Evolutionary conservation across 2,888 invertebrate genomes (phyloP).

Genomic region (Schizaphis graminum): DNA sequence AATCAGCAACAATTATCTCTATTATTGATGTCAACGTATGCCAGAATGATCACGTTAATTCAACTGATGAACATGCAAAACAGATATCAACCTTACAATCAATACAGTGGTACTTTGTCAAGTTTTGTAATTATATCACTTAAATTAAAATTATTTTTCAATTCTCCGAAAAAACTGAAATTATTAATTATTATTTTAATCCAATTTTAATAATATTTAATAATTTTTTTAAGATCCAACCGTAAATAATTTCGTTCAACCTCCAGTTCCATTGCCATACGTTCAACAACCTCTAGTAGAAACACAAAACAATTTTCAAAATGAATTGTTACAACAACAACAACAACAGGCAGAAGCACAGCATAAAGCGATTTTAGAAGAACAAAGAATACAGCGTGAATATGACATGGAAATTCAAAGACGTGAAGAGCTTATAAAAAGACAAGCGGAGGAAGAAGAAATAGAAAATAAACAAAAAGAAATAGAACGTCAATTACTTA

Average conservation of each 20-base stretch:
- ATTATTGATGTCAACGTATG: neutral
- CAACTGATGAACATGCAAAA: neutral
- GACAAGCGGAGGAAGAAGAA: neutral
- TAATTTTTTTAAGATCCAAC: neutral
- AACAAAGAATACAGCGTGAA: neutral
- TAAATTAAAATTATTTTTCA: neutral
- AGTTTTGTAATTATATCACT: neutral
- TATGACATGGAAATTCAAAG: neutral
- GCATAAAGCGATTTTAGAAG: neutral
- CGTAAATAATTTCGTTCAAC: neutral
- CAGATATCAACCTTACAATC: neutral
- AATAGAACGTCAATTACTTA: neutral
- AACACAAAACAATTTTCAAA: neutral
- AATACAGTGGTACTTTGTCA: neutral
- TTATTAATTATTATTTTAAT: neutral
- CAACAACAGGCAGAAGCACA: neutral
- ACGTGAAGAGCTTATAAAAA: neutral
- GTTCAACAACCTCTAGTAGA: neutral
- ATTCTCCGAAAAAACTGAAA: neutral
- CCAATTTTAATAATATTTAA: neutral
- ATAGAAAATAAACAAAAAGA: neutral
- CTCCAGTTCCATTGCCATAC: neutral
- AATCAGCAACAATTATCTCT: neutral
- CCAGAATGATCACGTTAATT: neutral
- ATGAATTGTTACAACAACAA: neutral